Evolutionary conservation across 2,113 vertebrate genomes (phyloP).

Genomic region (Delphinus delphis): DNA sequence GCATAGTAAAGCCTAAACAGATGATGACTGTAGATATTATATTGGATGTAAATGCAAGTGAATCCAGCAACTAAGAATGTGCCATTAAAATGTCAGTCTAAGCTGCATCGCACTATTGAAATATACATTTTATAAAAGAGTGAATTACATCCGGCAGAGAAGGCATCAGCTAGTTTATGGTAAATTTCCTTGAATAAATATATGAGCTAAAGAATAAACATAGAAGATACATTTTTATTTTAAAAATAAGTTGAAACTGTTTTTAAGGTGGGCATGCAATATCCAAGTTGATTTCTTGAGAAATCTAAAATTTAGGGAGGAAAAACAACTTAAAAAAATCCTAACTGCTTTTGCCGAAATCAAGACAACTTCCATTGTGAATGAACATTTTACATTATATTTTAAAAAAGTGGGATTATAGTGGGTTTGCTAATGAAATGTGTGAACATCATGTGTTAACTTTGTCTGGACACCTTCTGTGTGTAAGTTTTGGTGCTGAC

Average conservation of each 20-base stretch:
- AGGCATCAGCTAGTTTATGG: not conserved
- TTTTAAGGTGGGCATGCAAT: not conserved
- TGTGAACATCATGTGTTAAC: not conserved
- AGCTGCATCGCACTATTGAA: not conserved
- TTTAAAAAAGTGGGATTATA: not conserved
- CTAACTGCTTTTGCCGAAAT: not conserved
- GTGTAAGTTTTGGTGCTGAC: not conserved
- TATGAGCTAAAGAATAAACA: not conserved
- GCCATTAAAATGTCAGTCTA: not conserved
- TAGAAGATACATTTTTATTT: not conserved
- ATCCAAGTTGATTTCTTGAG: not conserved
- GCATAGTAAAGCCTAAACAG: not conserved
- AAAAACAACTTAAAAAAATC: not conserved
- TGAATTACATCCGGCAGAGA: not conserved
- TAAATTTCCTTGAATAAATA: not conserved
- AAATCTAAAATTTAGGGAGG: not conserved
- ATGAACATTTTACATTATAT: not conserved
- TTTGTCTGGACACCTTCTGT: not conserved
- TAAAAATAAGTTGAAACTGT: not conserved
- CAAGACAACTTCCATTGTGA: not conserved
- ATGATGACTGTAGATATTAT: not conserved
- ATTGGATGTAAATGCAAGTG: not conserved
- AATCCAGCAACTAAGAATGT: not conserved
- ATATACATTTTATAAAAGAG: not conserved
- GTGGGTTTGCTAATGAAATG: not conserved